Conservation (phyloP, 2,888 invertebrate species). For the Thymelicus lineola region DNA sequence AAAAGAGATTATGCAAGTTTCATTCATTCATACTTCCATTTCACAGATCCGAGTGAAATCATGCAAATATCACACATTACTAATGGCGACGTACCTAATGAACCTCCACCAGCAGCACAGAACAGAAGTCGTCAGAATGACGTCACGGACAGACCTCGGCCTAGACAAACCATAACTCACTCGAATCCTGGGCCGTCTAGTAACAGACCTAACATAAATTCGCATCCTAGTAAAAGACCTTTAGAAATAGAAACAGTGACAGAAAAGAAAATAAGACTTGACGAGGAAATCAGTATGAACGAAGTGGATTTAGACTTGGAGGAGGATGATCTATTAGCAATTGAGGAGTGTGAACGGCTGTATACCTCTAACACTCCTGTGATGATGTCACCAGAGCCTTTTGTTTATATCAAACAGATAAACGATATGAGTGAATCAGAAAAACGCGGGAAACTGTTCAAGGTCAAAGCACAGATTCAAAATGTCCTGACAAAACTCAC, state of each 20-base stretch:
- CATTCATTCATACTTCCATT: background rate
- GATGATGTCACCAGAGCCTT: slow-evolving; percentile 63
- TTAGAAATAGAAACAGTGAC: background rate
- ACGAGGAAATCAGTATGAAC: slow-evolving; percentile 47
- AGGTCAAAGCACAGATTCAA: slow-evolving; percentile 85
- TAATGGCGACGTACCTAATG: background rate
- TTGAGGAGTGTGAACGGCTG: slow-evolving; percentile 61
- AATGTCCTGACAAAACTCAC: slow-evolving; percentile 82
- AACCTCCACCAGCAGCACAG: background rate
- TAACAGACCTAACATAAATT: background rate
- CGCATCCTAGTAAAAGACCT: background rate
- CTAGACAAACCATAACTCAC: background rate
- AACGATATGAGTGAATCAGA: slow-evolving; percentile 60
- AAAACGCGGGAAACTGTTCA: slow-evolving; percentile 73
- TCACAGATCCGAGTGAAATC: background rate
- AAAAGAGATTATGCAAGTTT: too few species aligned
- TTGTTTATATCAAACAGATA: slow-evolving; percentile 76
- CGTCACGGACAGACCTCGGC: background rate
- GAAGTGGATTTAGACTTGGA: too few species aligned
- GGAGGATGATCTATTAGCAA: too few species aligned
- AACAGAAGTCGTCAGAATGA: slow-evolving; percentile 1
- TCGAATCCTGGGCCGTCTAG: background rate
- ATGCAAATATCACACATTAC: background rate
- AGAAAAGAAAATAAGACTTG: slow-evolving; percentile 70
- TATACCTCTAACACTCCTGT: slow-evolving; percentile 42